These are phyloP conservation scores for Limnodromus scolopaceus DNA, from an alignment of 2,797 vertebrate species.

Conservation along the genomic window DNA sequence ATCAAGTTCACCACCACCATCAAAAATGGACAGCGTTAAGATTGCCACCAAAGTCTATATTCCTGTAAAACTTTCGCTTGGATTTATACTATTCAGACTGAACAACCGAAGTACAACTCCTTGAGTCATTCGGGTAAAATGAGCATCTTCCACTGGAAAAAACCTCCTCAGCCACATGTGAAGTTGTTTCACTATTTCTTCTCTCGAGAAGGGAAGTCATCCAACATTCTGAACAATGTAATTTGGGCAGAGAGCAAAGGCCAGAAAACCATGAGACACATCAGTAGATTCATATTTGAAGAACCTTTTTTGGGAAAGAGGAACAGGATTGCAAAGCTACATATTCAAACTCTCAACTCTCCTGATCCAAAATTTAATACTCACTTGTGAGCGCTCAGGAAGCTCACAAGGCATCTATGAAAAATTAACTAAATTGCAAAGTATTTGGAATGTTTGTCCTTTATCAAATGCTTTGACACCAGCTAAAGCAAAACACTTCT, in stretches of 20 bases:
- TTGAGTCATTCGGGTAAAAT: background rate
- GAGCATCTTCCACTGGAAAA: background rate
- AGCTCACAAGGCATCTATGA: background rate
- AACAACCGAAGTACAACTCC: background rate
- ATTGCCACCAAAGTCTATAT: background rate
- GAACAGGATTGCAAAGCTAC: background rate
- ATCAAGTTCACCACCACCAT: background rate
- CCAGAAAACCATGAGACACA: background rate
- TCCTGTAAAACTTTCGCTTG: background rate
- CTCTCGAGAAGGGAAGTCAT: background rate
- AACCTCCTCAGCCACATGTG: background rate
- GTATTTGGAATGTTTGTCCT: background rate
- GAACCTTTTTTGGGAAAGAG: background rate
- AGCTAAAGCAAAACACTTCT: background rate
- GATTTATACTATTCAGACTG: background rate
- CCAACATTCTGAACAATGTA: background rate
- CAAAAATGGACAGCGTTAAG: background rate
- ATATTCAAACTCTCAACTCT: accelerated
- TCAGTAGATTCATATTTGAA: background rate
- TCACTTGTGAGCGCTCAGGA: background rate
- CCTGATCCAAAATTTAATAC: background rate
- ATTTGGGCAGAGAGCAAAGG: background rate
- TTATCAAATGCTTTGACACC: background rate
- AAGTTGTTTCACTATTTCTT: background rate
- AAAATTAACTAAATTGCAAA: background rate